Conservation (phyloP, 2,113 vertebrate species). For the Narcine bancroftii region DNA sequence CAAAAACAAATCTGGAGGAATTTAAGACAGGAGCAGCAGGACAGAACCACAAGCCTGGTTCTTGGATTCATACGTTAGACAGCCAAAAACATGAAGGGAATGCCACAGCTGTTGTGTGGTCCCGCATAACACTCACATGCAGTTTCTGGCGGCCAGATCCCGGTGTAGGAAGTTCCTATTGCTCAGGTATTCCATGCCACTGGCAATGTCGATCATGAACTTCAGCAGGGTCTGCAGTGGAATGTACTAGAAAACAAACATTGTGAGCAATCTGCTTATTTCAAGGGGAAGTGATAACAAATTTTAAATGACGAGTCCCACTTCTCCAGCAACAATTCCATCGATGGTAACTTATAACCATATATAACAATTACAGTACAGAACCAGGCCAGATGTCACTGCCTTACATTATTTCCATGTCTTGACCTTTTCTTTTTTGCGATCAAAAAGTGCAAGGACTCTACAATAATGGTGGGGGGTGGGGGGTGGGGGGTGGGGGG, state of each 20-base stretch:
- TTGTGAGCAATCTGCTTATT: not conserved
- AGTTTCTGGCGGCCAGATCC: constrained; percentile 90
- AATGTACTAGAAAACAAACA: constrained; percentile 58
- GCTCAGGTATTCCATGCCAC: constrained; percentile 95
- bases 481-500: no score
- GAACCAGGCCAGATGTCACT: not conserved
- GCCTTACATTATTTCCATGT: not conserved
- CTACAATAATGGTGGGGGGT: no score
- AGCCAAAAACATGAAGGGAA: not conserved
- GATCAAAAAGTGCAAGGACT: no score
- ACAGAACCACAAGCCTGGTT: not conserved
- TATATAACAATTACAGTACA: no score
- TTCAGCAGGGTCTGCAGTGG: constrained; percentile 78
- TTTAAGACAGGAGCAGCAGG: not conserved
- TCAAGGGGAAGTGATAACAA: no score
- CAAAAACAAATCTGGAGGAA: not conserved
- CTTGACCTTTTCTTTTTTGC: not conserved
- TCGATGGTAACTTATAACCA: not conserved
- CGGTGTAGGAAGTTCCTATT: constrained; percentile 82
- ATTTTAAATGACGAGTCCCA: not conserved
- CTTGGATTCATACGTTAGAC: not conserved
- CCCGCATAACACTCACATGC: constrained; percentile 71
- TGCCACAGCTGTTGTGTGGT: not conserved
- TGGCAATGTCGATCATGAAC: constrained; percentile 91
- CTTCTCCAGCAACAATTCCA: not conserved